Evolutionary conservation across 2,888 invertebrate species (phyloP), one percentile per base, ranked within the genome.

Genomic region (Metalampra italica): DNA sequence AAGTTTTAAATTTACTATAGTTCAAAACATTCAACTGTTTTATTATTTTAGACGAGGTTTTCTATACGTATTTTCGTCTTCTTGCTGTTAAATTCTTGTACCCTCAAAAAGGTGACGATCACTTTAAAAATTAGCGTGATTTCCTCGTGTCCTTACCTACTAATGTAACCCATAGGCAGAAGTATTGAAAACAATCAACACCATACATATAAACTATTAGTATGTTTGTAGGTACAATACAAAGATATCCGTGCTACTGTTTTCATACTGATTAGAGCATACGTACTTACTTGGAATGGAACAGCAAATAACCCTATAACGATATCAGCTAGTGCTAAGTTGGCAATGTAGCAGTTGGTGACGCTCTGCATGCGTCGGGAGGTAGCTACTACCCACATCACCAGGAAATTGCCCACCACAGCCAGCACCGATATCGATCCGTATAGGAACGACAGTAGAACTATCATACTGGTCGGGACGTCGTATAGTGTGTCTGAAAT

Each of bases 261-360:
- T 39, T 7, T 14, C 15, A 39, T 8, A 15, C 1, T 14, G 39
- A 37, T 37, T 37, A 13, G 37, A 41, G 5, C 9, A 41, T 47
- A 70, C 9, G 32, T 47, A 70, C 79, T 78, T 69, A 87, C 88
- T 72, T 89, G 88, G 87, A 97, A 96, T 57, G 96, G 96, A 73
- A 96, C 95, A 54, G 94, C 93, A 72, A 96, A 96, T 61, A 96
- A 88, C 51, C 95, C 96, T 70, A 96, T 96, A 56, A 95, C 93
- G 68, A 96, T 95, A 75, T 97, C 96, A 15, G 96, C 96, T 57
- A 95, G 85, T 1, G 96, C 96, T 73, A 97, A 87, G 83, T 96
- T 96, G 12, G 95, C 94, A 62, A 96, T 96, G 80, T 95, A 96
- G 79, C 94, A 94, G 78, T 96, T 96, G 41, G 96, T 96, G 59